A percentile compares a stretch with the other conserved stretches of the same genome.
Conservation (phyloP, 2,888 invertebrate genomes). For the Eucriotettix oculatus region DNA sequence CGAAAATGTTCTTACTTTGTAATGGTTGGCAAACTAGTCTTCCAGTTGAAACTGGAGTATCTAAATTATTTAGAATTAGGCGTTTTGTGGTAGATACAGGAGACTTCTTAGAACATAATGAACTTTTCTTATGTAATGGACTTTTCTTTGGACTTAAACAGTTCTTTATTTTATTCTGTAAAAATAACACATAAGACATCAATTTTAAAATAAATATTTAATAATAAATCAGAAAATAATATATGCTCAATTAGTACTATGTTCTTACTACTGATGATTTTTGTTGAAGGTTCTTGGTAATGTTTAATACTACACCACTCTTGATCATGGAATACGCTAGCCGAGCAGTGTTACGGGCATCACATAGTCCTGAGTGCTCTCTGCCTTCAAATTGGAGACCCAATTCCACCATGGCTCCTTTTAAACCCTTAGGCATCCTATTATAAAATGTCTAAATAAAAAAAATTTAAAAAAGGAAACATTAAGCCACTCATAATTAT, state of each 20-base stretch:
- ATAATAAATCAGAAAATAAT: not conserved
- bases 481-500: too few relatives aligned
- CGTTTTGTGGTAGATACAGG: not conserved
- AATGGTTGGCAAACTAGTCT: not conserved
- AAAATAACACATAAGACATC: not conserved
- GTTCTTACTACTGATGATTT: not conserved
- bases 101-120: not conserved
- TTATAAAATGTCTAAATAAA: slow-evolving; percentile 33
- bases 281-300: slow-evolving; percentile 24
- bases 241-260: not conserved
- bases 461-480: too few relatives aligned
- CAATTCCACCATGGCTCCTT: slow-evolving; percentile 36
- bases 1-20: too few relatives aligned
- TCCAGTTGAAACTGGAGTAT: not conserved
- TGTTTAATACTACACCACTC: slow-evolving; percentile 35
- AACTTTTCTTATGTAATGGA: not conserved
- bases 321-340: slow-evolving; percentile 36
- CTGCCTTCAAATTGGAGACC: slow-evolving; percentile 39
- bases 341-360: slow-evolving; percentile 41
- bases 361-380: slow-evolving; percentile 41
- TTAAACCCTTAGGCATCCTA: slow-evolving; percentile 32
- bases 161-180: not conserved
- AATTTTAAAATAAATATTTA: not conserved
- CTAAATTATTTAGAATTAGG: not conserved
- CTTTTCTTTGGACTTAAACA: not conserved